Evolutionary conservation across 2,113 vertebrate genomes (phyloP).

Genomic region (Apaloderma vittatum): DNA sequence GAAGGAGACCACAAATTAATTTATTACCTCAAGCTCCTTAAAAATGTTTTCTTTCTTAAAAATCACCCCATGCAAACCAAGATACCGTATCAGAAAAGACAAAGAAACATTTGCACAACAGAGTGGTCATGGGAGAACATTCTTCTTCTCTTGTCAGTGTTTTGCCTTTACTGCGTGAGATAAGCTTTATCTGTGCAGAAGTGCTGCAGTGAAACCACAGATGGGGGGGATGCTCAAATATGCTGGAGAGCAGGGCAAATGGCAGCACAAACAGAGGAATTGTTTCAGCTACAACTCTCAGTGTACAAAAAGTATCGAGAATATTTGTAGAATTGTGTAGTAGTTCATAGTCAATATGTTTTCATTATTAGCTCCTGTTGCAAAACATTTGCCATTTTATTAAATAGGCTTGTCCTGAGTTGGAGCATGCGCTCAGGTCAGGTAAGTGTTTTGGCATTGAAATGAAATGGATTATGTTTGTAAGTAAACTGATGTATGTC

Average conservation of each 20-base stretch:
- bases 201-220: constrained; percentile 4
- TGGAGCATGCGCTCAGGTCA: background rate
- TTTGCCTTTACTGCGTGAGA: constrained; percentile 4
- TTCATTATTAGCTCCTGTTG: background rate
- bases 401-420: background rate
- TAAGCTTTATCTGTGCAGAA: constrained; percentile 35
- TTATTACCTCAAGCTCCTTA: constrained; percentile 1
- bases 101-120: background rate
- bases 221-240: background rate
- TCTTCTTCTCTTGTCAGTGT: background rate
- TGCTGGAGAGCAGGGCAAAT: background rate
- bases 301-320: background rate
- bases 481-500: background rate
- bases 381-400: background rate
- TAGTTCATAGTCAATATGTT: background rate
- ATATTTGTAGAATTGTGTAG: background rate
- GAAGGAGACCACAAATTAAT: background rate
- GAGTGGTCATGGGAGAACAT: background rate
- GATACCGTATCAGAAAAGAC: background rate
- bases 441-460: background rate
- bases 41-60: constrained; percentile 4
- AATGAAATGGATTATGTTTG: background rate
- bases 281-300: constrained; percentile 12
- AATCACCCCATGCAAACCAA: background rate
- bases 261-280: background rate